These are phyloP conservation scores for Gallinago solitaria DNA, from an alignment of 2,797 vertebrate species.

Conservation along the genomic window DNA sequence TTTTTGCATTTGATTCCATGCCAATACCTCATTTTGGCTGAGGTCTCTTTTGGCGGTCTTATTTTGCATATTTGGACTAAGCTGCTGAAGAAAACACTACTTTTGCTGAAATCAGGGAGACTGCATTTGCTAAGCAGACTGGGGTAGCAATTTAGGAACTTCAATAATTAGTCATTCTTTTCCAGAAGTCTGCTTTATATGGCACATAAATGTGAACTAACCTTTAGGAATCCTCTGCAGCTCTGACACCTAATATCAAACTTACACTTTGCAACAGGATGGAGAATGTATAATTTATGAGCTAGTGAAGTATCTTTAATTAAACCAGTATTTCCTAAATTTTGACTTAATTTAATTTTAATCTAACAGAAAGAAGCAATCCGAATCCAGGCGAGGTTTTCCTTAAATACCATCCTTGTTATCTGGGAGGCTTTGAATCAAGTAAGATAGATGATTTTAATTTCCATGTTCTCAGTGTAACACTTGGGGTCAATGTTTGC, in stretches of 20 bases:
- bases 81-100: background rate
- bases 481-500: conserved; percentile 75
- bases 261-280: background rate
- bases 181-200: conserved; percentile 18
- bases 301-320: conserved; percentile 50
- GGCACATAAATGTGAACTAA: conserved; percentile 6
- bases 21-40: background rate
- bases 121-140: background rate
- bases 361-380: conserved; percentile 59
- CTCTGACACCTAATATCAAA: conserved; percentile 47
- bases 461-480: conserved; percentile 71
- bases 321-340: conserved; percentile 65
- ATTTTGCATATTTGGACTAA: background rate
- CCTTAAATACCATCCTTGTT: conserved; percentile 58
- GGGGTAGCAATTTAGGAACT: conserved; percentile 13
- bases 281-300: conserved; percentile 54
- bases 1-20: conserved; percentile 4
- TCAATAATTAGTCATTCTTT: background rate
- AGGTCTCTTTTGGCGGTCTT: background rate
- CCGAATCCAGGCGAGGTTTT: conserved; percentile 10
- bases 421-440: conserved; percentile 55
- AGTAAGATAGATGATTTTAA: conserved; percentile 76
- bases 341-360: conserved; percentile 71
- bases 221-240: conserved; percentile 54
- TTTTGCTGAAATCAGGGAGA: background rate